Evolutionary conservation across 2,888 invertebrate genomes (phyloP).

Genomic region (Brenthis daphne): DNA sequence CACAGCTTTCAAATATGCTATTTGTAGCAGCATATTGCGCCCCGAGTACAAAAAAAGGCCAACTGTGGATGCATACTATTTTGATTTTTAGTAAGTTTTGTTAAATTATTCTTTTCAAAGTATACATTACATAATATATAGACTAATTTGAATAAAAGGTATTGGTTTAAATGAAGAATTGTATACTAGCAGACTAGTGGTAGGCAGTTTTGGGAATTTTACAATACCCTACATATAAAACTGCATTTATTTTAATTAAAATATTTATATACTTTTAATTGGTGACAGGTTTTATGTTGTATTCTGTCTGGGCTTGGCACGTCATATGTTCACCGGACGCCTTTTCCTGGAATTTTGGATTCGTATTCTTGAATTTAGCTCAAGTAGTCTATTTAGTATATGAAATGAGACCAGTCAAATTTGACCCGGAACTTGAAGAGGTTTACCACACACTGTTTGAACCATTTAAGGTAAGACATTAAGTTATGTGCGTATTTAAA

Average conservation of each 20-base stretch:
- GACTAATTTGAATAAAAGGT: background rate
- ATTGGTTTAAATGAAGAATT: background rate
- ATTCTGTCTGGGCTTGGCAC: constrained; percentile 95
- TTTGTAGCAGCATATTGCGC: constrained; percentile 91
- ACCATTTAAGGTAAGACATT: constrained; percentile 86
- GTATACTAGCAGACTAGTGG: too few species aligned
- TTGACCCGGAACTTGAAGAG: constrained; percentile 91
- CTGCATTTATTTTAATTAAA: background rate
- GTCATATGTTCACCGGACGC: constrained; percentile 93
- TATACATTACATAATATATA: background rate
- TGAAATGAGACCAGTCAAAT: constrained; percentile 91
- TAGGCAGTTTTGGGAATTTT: too few species aligned
- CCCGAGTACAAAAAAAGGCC: constrained; percentile 89
- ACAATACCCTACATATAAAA: background rate
- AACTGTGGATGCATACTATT: constrained; percentile 91
- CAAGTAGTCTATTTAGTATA: constrained; percentile 91
- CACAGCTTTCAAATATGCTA: constrained; percentile 89
- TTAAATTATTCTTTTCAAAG: too few species aligned
- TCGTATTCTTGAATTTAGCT: constrained; percentile 89
- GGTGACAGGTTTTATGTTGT: constrained; percentile 86
- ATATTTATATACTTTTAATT: background rate
- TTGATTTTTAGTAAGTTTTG: constrained; percentile 86
- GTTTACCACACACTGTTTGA: constrained; percentile 90
- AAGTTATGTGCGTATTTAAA: background rate
- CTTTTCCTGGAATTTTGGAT: constrained; percentile 93